Conservation (phyloP, 2,888 invertebrate genomes). For the Orchestes rusci region DNA sequence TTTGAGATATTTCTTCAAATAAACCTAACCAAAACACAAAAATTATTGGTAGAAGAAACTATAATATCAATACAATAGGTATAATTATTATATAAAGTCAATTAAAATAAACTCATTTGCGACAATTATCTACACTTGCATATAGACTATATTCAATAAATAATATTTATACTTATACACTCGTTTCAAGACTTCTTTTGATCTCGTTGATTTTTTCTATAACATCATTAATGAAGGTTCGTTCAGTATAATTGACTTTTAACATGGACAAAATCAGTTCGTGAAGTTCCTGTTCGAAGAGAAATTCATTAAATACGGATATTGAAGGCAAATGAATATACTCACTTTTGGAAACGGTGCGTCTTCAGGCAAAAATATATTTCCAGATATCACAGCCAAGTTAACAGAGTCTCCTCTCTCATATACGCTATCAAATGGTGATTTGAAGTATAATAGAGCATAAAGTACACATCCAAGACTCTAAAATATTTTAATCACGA, state of each 20-base stretch:
- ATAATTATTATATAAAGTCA: too few relatives aligned
- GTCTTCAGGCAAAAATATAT: slow-evolving; percentile 61
- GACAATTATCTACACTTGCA: too few relatives aligned
- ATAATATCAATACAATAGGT: too few relatives aligned
- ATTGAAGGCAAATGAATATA: slow-evolving; percentile 1
- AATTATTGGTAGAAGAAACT: too few relatives aligned
- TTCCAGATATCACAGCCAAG: slow-evolving; percentile 72
- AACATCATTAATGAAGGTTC: slow-evolving; percentile 69
- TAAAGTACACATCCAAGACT: slow-evolving; percentile 80
- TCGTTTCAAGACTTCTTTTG: slow-evolving; percentile 51
- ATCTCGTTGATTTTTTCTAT: slow-evolving; percentile 56
- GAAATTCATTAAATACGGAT: background rate
- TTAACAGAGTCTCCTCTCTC: slow-evolving; percentile 84
- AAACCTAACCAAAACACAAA: too few relatives aligned
- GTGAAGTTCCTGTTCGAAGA: slow-evolving; percentile 55
- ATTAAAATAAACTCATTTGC: too few relatives aligned
- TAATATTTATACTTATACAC: too few relatives aligned
- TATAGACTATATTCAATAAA: too few relatives aligned
- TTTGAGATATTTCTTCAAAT: too few relatives aligned
- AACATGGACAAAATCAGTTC: slow-evolving; percentile 63
- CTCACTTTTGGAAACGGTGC: slow-evolving; percentile 56
- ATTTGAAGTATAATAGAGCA: slow-evolving; percentile 77
- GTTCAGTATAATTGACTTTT: slow-evolving; percentile 66
- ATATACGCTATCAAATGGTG: slow-evolving; percentile 77
- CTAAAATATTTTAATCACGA: slow-evolving; percentile 47